Percentiles rank a stretch among this genome's conserved stretches.
Evolutionary conservation across 2,797 vertebrate species (phyloP).

Genomic region (Falco novaeseelandiae): DNA sequence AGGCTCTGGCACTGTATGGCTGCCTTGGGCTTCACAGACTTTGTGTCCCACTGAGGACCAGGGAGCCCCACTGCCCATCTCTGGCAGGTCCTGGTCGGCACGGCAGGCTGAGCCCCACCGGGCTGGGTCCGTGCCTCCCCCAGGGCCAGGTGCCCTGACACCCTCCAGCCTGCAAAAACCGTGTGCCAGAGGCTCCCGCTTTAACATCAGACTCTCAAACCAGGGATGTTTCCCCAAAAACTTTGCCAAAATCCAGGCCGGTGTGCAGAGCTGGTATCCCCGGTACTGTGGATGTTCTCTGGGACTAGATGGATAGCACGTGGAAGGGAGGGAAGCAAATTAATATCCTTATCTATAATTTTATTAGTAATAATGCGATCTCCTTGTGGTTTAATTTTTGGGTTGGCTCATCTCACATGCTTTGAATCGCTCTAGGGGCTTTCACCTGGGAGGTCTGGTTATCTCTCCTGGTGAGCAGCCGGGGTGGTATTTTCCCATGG

Average conservation of each 20-base stretch:
- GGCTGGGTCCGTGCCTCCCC: neutral
- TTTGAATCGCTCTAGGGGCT: neutral
- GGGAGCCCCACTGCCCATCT: neutral
- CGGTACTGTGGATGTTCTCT: neutral
- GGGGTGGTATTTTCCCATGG: neutral
- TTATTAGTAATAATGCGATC: neutral
- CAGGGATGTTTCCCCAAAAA: neutral
- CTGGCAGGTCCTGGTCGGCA: neutral
- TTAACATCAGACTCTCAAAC: neutral
- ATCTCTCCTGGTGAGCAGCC: neutral
- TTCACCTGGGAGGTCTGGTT: neutral
- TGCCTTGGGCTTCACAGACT: neutral
- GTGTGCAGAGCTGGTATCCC: neutral
- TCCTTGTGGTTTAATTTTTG: neutral
- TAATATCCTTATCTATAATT: neutral
- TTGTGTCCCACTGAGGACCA: accelerated
- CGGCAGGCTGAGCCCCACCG: neutral
- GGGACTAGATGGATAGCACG: neutral
- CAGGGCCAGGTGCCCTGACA: neutral
- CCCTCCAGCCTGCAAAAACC: neutral
- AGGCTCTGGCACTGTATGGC: neutral
- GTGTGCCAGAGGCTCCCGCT: neutral
- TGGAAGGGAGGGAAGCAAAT: neutral
- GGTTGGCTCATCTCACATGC: neutral
- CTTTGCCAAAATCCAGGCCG: neutral